Evolutionary conservation across 2,888 invertebrate genomes (phyloP).

Genomic region (Ernsta delagoae): DNA sequence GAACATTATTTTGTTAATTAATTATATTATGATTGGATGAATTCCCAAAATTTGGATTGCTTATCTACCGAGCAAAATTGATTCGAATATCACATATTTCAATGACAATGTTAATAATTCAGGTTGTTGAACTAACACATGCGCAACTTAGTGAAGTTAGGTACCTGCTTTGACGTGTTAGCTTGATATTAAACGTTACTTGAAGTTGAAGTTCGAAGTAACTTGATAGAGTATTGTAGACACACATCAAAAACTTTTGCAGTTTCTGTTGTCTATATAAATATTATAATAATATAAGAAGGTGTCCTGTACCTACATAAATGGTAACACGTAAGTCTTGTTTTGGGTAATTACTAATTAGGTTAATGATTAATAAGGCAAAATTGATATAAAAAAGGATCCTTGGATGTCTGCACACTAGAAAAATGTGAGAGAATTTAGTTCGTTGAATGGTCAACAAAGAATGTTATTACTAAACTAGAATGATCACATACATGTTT

Average conservation of each 20-base stretch:
- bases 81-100: slow-evolving; percentile 8
- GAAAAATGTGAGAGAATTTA: no score
- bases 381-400: no score
- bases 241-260: slow-evolving; percentile 8
- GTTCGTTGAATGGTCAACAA: no score
- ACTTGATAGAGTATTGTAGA: background rate
- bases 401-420: no score
- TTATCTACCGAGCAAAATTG: background rate
- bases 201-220: slow-evolving; percentile 13
- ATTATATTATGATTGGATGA: background rate
- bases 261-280: background rate
- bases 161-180: background rate
- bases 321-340: no score
- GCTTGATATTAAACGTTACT: background rate
- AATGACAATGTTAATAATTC: slow-evolving; percentile 11
- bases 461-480: no score
- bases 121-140: background rate
- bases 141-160: background rate
- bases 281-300: no score
- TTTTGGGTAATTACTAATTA: no score
- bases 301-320: no score
- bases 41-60: background rate
- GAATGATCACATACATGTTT: no score
- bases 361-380: no score
- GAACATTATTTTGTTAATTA: background rate